Conservation (phyloP, 2,797 vertebrate species). For the Fringilla coelebs region DNA sequence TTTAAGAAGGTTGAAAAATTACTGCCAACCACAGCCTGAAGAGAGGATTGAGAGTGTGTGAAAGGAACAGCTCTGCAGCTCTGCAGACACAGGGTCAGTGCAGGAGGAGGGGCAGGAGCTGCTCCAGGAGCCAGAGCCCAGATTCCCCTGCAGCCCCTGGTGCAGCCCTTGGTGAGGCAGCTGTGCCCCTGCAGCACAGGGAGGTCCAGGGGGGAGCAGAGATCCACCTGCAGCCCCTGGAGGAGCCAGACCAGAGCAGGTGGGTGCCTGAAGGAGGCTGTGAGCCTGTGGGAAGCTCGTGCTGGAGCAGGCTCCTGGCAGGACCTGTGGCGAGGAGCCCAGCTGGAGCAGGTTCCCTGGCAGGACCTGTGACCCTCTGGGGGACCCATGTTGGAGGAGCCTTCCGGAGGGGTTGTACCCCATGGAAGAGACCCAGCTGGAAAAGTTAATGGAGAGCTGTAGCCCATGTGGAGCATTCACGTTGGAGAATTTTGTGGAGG, state of each 20-base stretch:
- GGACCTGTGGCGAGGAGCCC: too few relatives aligned
- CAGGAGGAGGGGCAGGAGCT: background rate
- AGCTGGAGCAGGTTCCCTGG: too few relatives aligned
- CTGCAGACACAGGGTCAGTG: background rate
- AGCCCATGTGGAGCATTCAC: background rate
- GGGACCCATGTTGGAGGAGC: background rate
- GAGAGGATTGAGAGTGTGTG: background rate
- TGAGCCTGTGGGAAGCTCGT: accelerated
- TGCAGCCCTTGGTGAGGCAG: background rate
- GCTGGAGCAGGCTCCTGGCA: background rate
- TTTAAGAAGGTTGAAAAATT: background rate
- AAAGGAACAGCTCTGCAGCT: background rate
- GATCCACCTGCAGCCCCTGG: background rate
- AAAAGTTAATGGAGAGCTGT: background rate
- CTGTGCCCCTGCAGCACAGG: background rate
- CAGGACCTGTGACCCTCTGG: accelerated
- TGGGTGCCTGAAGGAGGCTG: background rate
- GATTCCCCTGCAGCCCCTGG: background rate
- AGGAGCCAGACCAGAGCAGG: background rate
- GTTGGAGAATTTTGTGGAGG: background rate
- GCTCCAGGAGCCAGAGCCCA: background rate
- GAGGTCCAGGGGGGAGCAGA: background rate
- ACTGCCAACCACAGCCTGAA: background rate
- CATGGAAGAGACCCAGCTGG: background rate
- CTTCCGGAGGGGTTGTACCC: background rate